These are phyloP conservation scores for Gibbula magus DNA, from an alignment of 2,888 invertebrate genomes.

Conservation along the genomic window DNA sequence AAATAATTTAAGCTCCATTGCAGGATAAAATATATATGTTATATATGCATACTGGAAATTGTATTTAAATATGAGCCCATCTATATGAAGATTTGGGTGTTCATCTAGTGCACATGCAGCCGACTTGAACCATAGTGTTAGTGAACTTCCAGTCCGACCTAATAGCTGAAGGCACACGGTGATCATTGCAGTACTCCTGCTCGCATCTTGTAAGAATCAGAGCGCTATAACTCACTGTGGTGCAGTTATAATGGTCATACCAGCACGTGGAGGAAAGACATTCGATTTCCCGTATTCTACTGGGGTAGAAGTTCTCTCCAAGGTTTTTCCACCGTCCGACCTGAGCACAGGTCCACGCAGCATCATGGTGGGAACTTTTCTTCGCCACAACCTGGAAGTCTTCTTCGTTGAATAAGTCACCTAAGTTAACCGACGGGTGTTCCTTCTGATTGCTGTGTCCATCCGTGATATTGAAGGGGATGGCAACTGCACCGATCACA, in stretches of 20 bases:
- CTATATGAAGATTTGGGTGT: neutral
- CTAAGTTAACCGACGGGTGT: neutral
- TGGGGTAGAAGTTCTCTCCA: constrained; percentile 20
- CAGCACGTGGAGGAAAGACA: constrained; percentile 23
- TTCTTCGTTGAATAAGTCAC: neutral
- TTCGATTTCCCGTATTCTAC: constrained; percentile 23
- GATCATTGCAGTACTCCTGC: constrained; percentile 10
- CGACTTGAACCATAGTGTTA: neutral
- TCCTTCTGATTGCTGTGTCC: neutral
- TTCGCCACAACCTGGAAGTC: neutral
- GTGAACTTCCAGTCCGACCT: constrained; percentile 15
- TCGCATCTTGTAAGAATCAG: constrained; percentile 5
- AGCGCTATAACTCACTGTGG: neutral
- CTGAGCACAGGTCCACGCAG: constrained; percentile 18
- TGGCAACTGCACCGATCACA: neutral
- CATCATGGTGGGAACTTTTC: neutral
- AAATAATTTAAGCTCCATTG: too few relatives aligned
- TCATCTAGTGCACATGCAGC: constrained; percentile 14
- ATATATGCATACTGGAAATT: too few relatives aligned
- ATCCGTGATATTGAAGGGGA: neutral
- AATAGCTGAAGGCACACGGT: neutral
- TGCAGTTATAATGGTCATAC: constrained; percentile 26
- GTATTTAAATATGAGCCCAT: neutral
- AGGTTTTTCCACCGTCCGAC: neutral
- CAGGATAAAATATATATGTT: too few relatives aligned